phyloP scores from a whole-genome alignment of 2,888 invertebrate species.

The Tachina fera region DNA sequence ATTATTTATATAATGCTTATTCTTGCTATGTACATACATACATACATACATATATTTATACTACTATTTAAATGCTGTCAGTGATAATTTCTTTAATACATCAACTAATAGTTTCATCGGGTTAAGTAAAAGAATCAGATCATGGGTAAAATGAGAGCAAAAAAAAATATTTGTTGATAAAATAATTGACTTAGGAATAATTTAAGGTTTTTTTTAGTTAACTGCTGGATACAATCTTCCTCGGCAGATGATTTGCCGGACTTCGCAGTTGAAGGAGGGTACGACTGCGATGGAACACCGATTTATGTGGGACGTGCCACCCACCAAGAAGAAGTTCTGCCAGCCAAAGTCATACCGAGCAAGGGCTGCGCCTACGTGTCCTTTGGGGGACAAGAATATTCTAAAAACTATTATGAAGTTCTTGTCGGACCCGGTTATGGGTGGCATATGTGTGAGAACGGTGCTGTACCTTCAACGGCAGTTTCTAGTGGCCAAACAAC shows the following conservation, averaged over 20 bases:
- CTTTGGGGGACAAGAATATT: conserved; percentile 83
- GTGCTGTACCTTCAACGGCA: conserved; percentile 77
- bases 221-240: conserved; percentile 79
- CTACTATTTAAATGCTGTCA: conserved; percentile 6
- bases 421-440: conserved; percentile 83
- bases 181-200: neutral
- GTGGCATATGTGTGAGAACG: conserved; percentile 82
- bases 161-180: neutral
- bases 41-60: neutral
- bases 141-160: conserved; percentile 31
- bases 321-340: conserved; percentile 84
- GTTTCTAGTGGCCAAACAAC: conserved; percentile 77
- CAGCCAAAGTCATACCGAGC: conserved; percentile 84
- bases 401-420: conserved; percentile 80
- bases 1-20: neutral
- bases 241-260: conserved; percentile 78
- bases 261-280: conserved; percentile 75
- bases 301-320: conserved; percentile 80
- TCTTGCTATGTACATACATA: neutral
- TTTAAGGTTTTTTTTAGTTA: conserved; percentile 75
- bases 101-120: neutral
- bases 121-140: neutral
- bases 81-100: neutral
- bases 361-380: conserved; percentile 73
- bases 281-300: conserved; percentile 75